Conservation (phyloP, 1,140 invertebrate genomes). For the Micrasema longulum region DNA sequence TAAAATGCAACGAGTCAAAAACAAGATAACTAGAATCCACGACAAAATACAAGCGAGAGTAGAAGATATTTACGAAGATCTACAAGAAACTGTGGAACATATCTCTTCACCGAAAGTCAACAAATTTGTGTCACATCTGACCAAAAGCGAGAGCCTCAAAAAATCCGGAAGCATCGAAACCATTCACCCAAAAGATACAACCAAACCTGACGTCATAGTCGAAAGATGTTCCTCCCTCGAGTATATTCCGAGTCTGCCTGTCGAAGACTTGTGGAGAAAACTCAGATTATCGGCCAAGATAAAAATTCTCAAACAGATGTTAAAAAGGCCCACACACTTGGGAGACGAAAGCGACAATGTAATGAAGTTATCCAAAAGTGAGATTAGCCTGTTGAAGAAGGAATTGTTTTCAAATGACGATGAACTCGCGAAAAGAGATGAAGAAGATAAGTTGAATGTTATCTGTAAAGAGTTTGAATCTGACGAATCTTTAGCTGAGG, state of each 20-base stretch:
- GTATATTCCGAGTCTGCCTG: background rate
- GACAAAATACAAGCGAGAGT: slow-evolving; percentile 64
- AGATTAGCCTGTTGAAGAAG: slow-evolving; percentile 42
- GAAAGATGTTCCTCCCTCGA: slow-evolving; percentile 45
- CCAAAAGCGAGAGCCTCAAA: slow-evolving; percentile 53
- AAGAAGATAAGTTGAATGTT: background rate
- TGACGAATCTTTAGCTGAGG: slow-evolving; percentile 22
- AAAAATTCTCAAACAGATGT: slow-evolving; percentile 44
- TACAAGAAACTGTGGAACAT: slow-evolving; percentile 61
- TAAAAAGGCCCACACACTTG: slow-evolving; percentile 4
- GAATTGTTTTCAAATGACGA: slow-evolving; percentile 23
- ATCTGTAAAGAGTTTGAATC: slow-evolving; percentile 14
- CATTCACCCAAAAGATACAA: background rate
- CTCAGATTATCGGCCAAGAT: slow-evolving; percentile 39
- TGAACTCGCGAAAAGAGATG: background rate
- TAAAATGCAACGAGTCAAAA: slow-evolving; percentile 63
- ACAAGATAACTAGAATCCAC: slow-evolving; percentile 58
- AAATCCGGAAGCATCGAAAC: slow-evolving; percentile 31
- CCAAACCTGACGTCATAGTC: background rate
- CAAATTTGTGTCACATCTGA: slow-evolving; percentile 62
- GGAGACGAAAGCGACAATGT: slow-evolving; percentile 22
- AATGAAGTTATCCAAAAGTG: slow-evolving; percentile 43
- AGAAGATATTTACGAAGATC: slow-evolving; percentile 64
- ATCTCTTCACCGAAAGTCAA: slow-evolving; percentile 23
- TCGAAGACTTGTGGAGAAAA: slow-evolving; percentile 13